Conservation (phyloP, 92 coral and sea anemone genomes). For the Heliopora coerulea region DNA sequence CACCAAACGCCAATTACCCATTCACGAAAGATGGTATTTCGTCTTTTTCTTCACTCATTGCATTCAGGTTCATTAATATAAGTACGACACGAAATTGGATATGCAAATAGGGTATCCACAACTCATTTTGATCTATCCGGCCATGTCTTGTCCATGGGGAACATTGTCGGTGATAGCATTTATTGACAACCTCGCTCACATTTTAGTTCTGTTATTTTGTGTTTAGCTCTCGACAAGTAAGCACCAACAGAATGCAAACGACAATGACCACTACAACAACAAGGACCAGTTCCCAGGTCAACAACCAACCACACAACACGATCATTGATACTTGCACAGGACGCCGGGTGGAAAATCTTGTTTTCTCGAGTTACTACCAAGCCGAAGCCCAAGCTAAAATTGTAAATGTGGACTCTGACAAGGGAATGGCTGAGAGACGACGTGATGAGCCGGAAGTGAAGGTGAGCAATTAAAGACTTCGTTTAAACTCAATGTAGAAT, state of each 20-base stretch:
- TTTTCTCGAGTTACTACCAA: constrained; percentile 54
- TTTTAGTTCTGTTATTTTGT: too few species aligned
- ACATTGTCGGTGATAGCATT: too few species aligned
- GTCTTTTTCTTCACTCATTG: too few species aligned
- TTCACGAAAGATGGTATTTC: too few species aligned
- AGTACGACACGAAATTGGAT: too few species aligned
- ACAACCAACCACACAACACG: constrained; percentile 42
- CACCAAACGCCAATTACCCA: too few species aligned
- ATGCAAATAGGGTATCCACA: too few species aligned
- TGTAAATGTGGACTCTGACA: constrained; percentile 10
- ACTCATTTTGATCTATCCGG: too few species aligned
- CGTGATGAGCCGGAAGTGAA: constrained; percentile 33
- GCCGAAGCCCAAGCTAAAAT: constrained; percentile 32
- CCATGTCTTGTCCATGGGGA: too few species aligned
- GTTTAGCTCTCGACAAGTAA: constrained; percentile 12
- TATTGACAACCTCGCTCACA: too few species aligned
- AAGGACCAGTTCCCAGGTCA: constrained; percentile 19
- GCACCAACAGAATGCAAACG: neutral
- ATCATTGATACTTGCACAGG: constrained; percentile 58
- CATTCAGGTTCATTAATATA: too few species aligned
- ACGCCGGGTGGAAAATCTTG: constrained; percentile 55
- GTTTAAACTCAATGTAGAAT: too few species aligned
- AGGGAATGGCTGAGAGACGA: neutral
- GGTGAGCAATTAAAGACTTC: constrained; percentile 16
- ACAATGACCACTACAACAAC: constrained; percentile 23